Percentiles rank a stretch among this genome's conserved stretches.
Conservation (phyloP, 1,140 invertebrate species). For the Dreissena rostriformis region DNA sequence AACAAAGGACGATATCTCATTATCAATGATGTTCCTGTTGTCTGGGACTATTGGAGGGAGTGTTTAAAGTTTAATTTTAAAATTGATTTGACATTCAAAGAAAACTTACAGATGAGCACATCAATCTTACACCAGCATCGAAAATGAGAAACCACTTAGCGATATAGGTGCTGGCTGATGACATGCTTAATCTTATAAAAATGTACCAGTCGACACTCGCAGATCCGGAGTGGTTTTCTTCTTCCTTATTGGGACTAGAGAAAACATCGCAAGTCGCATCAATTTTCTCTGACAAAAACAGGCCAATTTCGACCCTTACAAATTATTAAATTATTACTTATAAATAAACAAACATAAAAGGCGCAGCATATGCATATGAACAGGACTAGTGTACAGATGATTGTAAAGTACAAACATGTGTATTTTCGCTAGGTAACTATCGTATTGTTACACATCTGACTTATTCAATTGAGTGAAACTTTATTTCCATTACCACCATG, state of each 20-base stretch:
- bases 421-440: no score
- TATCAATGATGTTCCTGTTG: constrained; percentile 26
- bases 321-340: not conserved
- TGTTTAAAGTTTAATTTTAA: constrained; percentile 33
- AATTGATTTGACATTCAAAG: constrained; percentile 29
- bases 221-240: constrained; percentile 28
- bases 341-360: constrained; percentile 13
- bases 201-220: constrained; percentile 37
- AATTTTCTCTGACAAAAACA: no score
- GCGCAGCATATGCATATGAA: not conserved
- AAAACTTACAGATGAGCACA: constrained; percentile 56
- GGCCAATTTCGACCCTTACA: constrained; percentile 11
- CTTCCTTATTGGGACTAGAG: not conserved
- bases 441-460: no score
- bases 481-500: no score
- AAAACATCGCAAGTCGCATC: no score
- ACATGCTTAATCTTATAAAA: constrained; percentile 59
- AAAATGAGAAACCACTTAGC: constrained; percentile 58
- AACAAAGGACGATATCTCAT: constrained; percentile 36
- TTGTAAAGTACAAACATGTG: not conserved
- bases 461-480: no score
- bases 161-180: constrained; percentile 41
- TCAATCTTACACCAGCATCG: constrained; percentile 41
- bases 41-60: constrained; percentile 53
- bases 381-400: not conserved